Percentiles rank a stretch among this genome's conserved stretches.
Evolutionary conservation across 2,113 vertebrate genomes (phyloP).

Genomic region (Hemicordylus capensis): DNA sequence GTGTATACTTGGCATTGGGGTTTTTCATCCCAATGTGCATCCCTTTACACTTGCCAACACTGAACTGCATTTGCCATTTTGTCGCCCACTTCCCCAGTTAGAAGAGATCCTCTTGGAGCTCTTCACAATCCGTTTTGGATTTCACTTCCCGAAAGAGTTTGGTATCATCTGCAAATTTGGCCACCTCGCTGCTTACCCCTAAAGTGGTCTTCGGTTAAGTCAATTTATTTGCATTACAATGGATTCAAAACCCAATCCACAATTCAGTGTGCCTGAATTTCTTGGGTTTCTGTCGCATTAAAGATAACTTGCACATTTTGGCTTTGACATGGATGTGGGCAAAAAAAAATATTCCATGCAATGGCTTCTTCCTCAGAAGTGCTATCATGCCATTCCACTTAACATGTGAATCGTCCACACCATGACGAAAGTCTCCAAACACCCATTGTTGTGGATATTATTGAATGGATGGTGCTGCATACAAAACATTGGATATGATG

Average conservation of each 20-base stretch:
- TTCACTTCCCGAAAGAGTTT: too few relatives aligned
- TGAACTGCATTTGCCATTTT: too few relatives aligned
- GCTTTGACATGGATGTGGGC: too few relatives aligned
- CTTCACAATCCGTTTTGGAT: too few relatives aligned
- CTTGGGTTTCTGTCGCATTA: neutral
- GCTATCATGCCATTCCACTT: neutral
- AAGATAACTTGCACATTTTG: neutral
- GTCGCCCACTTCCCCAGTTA: too few relatives aligned
- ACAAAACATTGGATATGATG: neutral
- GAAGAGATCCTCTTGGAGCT: too few relatives aligned
- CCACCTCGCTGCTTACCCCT: too few relatives aligned
- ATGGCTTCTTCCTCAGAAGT: neutral
- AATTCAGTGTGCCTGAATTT: neutral
- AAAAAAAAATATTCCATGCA: neutral
- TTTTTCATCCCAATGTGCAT: too few relatives aligned
- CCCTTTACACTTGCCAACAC: too few relatives aligned
- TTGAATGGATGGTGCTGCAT: neutral
- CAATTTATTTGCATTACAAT: neutral
- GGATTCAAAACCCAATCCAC: neutral
- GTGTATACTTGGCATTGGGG: too few relatives aligned
- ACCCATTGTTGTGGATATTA: neutral
- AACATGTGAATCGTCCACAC: neutral
- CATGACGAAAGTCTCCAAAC: neutral
- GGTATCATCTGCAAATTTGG: too few relatives aligned
- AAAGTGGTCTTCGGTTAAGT: too few relatives aligned